phyloP scores from a whole-genome alignment of 2,888 invertebrate species.

The Chalcis sispes region DNA sequence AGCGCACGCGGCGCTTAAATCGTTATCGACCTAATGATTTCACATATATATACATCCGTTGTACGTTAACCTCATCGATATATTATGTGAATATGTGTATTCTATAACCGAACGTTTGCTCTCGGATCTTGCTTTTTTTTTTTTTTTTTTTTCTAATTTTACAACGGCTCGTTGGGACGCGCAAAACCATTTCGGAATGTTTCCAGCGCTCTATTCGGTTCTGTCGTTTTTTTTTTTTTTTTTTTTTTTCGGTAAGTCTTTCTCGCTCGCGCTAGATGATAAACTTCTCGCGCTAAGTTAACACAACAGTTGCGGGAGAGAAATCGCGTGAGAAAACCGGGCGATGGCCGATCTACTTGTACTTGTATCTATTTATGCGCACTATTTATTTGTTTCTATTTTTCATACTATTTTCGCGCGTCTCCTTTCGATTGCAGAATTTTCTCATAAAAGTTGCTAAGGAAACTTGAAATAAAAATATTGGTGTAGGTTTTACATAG shows the following conservation, averaged over 20 bases:
- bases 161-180: too few species aligned
- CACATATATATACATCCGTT: conserved; percentile 30
- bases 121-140: conserved; percentile 7
- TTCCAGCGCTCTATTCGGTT: too few species aligned
- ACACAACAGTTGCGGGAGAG: too few species aligned
- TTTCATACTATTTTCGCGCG: too few species aligned
- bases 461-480: too few species aligned
- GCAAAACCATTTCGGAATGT: too few species aligned
- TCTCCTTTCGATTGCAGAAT: too few species aligned
- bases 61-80: conserved; percentile 24
- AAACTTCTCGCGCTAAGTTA: conserved; percentile 19
- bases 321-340: conserved; percentile 56
- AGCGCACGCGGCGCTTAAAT: conserved; percentile 16
- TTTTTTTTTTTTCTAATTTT: neutral
- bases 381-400: too few species aligned
- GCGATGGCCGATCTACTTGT: conserved; percentile 50
- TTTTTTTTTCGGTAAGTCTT: neutral
- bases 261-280: conserved; percentile 30
- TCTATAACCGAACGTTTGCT: neutral
- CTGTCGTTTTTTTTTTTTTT: conserved; percentile 6
- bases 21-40: conserved; percentile 51
- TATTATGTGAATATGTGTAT: neutral
- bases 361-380: too few species aligned
- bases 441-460: too few species aligned
- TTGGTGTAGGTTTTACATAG: too few species aligned